Base-by-base conservation (phyloP, 2,888 invertebrate species). In the Xestia rhomboidea region DNA sequence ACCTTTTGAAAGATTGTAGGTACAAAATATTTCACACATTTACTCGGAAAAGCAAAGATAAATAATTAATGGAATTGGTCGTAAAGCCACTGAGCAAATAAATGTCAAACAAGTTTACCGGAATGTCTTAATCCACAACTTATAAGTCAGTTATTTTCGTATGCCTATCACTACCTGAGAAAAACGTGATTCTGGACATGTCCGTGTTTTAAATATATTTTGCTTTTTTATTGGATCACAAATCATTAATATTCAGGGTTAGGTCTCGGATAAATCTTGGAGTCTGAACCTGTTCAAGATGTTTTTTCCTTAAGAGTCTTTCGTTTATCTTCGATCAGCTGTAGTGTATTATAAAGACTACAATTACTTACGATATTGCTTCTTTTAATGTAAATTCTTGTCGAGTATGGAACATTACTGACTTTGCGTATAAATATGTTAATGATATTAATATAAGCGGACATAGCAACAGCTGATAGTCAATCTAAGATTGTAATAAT, bases 161-260 rank as follows among this genome's bases (percentile, higher is more conserved):
- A 84, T 87, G 80, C 80, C 80, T 84, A 88, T 88, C 89, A 83
- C 87, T 81, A 79, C 62, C 73, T 51, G 73, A 80, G 77, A 69
- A 86, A 86, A 88, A 89, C 90, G 88, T 89, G 90, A 88, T 83
- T 80, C 74, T 8, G 71, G 57, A n/a, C 44, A 82, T 21, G 64
- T 79, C 76, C 84, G 80, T 78, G 83, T 74, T 73, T 82, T 51
- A 73, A 83, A 81, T 74, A 60, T 75, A 84, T 82, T 54, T 83
- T 57, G 70, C 66, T 71, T 73, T 74, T 72, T 79, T 76, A 72
- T 79, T 71, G 77, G 68, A 68, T 81, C 80, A 83, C 73, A 79
- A 54, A 75, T 86, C 21, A 79, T 81, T 83, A 74, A 70, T 70
- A 85, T 85, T 85, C 81, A 79, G 62, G 81, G 66, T 75, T 73